These are phyloP conservation scores for Lepetodrilus schrolli DNA, from an alignment of 2,888 invertebrate genomes.

Conservation along the genomic window DNA sequence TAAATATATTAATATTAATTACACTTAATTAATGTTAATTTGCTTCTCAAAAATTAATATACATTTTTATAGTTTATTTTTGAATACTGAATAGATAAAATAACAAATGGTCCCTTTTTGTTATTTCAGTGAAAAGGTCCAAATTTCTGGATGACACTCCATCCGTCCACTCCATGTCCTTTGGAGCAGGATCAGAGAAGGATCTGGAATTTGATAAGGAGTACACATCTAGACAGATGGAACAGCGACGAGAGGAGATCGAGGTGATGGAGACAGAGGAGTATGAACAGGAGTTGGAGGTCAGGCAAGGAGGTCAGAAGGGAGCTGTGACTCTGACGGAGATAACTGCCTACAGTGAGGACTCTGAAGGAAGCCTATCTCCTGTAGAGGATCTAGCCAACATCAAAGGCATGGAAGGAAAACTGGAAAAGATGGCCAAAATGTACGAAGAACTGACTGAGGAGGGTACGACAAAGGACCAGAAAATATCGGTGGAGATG, in stretches of 20 bases:
- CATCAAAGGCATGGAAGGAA: neutral
- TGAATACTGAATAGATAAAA: too few species aligned
- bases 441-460: conserved; percentile 8
- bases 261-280: conserved; percentile 11
- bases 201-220: conserved; percentile 15
- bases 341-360: neutral
- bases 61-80: too few species aligned
- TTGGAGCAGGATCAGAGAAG: conserved; percentile 29
- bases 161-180: conserved; percentile 46
- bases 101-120: neutral
- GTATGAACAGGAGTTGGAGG: neutral
- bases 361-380: neutral
- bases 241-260: neutral
- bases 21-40: too few species aligned
- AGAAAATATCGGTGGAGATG: neutral
- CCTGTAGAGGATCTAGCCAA: neutral
- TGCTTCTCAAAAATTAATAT: too few species aligned
- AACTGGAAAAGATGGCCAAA: conserved; percentile 13
- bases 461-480: neutral
- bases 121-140: conserved; percentile 38
- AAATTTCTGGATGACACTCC: conserved; percentile 40
- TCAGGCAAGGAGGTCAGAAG: too few species aligned
- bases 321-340: too few species aligned
- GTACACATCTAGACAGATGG: neutral
- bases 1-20: too few species aligned